Conservation (phyloP, 2,797 vertebrate genomes). For the Bovichtus variegatus region DNA sequence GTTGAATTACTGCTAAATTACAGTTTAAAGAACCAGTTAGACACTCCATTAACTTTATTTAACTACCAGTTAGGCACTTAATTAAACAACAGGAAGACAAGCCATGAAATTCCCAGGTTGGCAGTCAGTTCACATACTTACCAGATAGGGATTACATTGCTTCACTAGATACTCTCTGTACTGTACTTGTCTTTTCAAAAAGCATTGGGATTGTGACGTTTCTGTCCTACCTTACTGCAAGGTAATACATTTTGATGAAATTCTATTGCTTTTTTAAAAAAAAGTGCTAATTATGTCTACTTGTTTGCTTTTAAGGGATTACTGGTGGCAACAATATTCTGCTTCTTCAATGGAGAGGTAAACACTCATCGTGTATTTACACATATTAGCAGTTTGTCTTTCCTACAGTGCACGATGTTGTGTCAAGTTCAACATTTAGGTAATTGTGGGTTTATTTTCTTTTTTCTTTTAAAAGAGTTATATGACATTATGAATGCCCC, state of each 20-base stretch:
- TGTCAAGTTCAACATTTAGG: not conserved
- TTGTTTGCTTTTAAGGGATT: slow-evolving; percentile 87
- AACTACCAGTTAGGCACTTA: slow-evolving; percentile 12
- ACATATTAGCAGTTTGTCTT: not conserved
- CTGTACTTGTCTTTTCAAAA: slow-evolving; percentile 1
- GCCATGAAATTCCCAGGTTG: slow-evolving; percentile 8
- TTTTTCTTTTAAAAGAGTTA: no score
- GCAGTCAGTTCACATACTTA: not conserved
- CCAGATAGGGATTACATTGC: not conserved
- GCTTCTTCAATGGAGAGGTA: slow-evolving; percentile 99
- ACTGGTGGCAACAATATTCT: slow-evolving; percentile 97
- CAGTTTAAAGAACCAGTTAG: slow-evolving; percentile 34
- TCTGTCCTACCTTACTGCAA: not conserved
- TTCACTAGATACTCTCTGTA: not conserved
- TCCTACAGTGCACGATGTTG: not conserved
- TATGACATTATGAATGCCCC: no score
- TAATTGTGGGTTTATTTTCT: not conserved
- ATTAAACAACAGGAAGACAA: slow-evolving; percentile 28
- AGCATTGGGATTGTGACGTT: not conserved
- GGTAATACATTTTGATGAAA: not conserved
- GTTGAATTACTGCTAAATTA: slow-evolving; percentile 16
- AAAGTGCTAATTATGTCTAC: not conserved
- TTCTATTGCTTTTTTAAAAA: not conserved
- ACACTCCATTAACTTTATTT: slow-evolving; percentile 36
- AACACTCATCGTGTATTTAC: slow-evolving; percentile 33